Percentiles rank a stretch among this genome's conserved stretches.
phyloP scores from a whole-genome alignment of 2,888 invertebrate genomes.

The Cylindroiulus punctatus region DNA sequence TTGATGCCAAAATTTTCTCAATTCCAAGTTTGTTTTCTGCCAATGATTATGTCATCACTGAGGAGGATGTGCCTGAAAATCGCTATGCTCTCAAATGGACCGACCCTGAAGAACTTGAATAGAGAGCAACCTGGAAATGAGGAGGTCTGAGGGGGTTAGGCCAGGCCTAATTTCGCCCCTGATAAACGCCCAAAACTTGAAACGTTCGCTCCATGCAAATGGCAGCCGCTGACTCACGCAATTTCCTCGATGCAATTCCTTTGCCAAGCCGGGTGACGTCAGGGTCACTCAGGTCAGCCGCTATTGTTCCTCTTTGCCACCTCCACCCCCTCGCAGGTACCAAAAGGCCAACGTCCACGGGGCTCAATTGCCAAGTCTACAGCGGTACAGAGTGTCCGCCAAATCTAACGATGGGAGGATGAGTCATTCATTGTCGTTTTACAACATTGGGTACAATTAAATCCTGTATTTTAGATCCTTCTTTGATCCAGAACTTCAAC shows the following conservation, averaged over 20 bases:
- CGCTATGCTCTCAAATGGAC: too few relatives aligned
- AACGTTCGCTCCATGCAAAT: conserved; percentile 3
- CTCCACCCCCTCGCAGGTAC: conserved; percentile 11
- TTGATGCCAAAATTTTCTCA: too few relatives aligned
- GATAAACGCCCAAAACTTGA: background rate
- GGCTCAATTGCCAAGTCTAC: background rate
- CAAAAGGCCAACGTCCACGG: background rate
- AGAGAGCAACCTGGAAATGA: background rate
- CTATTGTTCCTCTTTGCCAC: conserved; percentile 1
- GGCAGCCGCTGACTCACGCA: background rate
- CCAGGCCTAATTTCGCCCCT: background rate
- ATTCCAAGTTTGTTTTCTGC: too few relatives aligned
- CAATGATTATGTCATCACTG: too few relatives aligned
- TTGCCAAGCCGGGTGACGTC: background rate
- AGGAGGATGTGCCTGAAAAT: too few relatives aligned
- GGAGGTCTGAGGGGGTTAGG: background rate
- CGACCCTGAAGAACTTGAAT: too few relatives aligned
- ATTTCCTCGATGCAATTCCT: conserved; percentile 2
- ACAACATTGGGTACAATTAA: too few relatives aligned
- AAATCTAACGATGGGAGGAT: too few relatives aligned
- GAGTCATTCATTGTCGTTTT: too few relatives aligned
- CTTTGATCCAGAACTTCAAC: too few relatives aligned
- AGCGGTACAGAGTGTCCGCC: background rate
- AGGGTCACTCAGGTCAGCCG: background rate
- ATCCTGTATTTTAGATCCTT: too few relatives aligned